Conservation (phyloP, 2,797 vertebrate genomes). For the Allobates femoralis region DNA sequence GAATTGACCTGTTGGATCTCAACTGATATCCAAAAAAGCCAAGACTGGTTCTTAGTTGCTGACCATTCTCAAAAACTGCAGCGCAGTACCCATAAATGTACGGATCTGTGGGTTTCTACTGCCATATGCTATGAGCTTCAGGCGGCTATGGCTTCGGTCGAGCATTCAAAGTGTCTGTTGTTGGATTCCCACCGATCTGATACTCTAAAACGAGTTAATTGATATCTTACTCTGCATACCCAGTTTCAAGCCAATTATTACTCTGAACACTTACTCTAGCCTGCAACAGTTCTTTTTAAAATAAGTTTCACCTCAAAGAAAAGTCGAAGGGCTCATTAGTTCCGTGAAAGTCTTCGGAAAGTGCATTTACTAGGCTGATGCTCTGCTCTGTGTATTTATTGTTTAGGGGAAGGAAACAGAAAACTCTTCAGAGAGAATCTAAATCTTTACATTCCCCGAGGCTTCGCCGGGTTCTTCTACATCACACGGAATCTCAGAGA, state of each 20-base stretch:
- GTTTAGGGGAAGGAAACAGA: constrained; percentile 30
- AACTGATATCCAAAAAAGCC: too few species aligned
- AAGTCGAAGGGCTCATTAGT: constrained; percentile 5
- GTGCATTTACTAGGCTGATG: neutral
- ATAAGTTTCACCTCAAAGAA: constrained; percentile 4
- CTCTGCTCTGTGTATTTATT: constrained; percentile 26
- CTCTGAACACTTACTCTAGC: neutral
- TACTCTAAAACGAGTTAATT: too few species aligned
- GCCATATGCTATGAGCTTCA: too few species aligned
- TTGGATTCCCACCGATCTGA: too few species aligned
- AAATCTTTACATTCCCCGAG: constrained; percentile 29
- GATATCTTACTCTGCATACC: neutral
- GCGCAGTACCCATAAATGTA: too few species aligned
- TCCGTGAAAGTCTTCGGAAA: neutral
- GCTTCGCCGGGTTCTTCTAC: constrained; percentile 13
- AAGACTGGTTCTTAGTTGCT: too few species aligned
- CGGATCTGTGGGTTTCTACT: too few species aligned
- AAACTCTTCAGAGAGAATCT: constrained; percentile 38
- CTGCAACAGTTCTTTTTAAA: neutral
- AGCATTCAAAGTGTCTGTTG: too few species aligned
- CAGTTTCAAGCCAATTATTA: neutral
- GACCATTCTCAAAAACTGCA: too few species aligned
- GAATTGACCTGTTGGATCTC: too few species aligned
- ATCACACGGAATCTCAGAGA: constrained; percentile 21
- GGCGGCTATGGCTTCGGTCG: too few species aligned